phyloP scores from a whole-genome alignment of 2,797 vertebrate genomes.

The Coranthus polyacanthus region DNA sequence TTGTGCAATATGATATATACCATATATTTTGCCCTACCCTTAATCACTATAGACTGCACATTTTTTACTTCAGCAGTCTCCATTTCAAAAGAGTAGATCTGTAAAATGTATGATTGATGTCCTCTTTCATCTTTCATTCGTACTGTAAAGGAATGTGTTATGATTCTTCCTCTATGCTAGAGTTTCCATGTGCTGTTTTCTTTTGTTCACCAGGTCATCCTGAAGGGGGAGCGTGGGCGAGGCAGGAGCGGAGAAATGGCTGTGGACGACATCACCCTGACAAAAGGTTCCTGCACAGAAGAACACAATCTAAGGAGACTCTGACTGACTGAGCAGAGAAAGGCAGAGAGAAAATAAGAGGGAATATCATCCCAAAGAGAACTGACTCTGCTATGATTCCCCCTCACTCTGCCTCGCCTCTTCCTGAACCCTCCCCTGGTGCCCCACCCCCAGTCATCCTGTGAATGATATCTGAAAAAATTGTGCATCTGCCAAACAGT shows the following conservation, averaged over 20 bases:
- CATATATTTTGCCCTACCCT: no score
- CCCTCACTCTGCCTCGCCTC: constrained; percentile 53
- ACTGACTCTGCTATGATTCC: constrained; percentile 66
- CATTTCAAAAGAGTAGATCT: not conserved
- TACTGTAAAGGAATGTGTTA: not conserved
- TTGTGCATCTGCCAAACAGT: constrained; percentile 41
- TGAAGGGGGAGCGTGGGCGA: constrained; percentile 92
- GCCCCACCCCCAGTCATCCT: constrained; percentile 6
- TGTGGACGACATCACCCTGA: constrained; percentile 93
- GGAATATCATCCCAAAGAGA: constrained; percentile 71
- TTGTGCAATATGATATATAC: no score
- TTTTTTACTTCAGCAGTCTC: no score
- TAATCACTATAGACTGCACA: no score
- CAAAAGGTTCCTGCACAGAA: constrained; percentile 90
- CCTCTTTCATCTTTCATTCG: not conserved
- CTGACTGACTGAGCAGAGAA: constrained; percentile 65
- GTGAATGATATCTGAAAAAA: constrained; percentile 41
- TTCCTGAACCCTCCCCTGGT: not conserved
- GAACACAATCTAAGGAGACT: constrained; percentile 87
- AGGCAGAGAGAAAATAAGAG: constrained; percentile 45
- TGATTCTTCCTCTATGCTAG: not conserved
- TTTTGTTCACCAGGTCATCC: constrained; percentile 89
- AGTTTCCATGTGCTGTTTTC: constrained; percentile 8
- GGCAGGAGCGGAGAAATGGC: constrained; percentile 91
- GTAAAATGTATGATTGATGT: constrained; percentile 2